Conservation (phyloP, 1,140 invertebrate species). For the Dendroctonus ponderosae region DNA sequence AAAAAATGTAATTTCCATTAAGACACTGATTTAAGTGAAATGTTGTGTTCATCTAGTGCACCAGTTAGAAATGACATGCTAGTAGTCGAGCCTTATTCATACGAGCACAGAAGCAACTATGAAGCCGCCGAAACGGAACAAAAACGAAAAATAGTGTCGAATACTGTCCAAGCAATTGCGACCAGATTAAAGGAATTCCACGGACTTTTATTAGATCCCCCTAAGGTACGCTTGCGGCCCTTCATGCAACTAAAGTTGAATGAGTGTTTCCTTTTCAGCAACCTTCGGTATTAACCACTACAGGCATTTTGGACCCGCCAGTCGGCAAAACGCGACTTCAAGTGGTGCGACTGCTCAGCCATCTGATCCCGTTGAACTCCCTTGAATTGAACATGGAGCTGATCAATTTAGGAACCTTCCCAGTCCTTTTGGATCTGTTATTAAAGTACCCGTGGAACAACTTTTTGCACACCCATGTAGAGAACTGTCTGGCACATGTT, state of each 20-base stretch:
- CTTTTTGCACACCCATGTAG: slow-evolving; percentile 84
- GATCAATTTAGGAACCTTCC: slow-evolving; percentile 51
- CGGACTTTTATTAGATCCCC: slow-evolving; percentile 69
- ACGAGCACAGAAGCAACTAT: slow-evolving; percentile 43
- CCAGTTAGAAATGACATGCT: too few species aligned
- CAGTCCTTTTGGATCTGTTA: slow-evolving; percentile 73
- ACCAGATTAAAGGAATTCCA: slow-evolving; percentile 71
- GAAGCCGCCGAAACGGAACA: slow-evolving; percentile 52
- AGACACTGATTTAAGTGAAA: too few species aligned
- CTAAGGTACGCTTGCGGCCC: slow-evolving; percentile 57
- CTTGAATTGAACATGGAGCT: slow-evolving; percentile 56
- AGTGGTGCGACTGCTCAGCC: slow-evolving; percentile 69
- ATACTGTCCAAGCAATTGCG: slow-evolving; percentile 62
- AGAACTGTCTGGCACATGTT: slow-evolving; percentile 69
- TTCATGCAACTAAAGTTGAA: too few species aligned
- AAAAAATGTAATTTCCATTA: too few species aligned
- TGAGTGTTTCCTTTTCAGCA: slow-evolving; percentile 50
- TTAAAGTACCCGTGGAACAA: slow-evolving; percentile 85
- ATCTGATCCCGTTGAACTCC: slow-evolving; percentile 64
- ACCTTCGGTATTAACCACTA: slow-evolving; percentile 63
- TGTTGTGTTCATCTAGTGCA: too few species aligned
- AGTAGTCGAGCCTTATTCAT: slow-evolving; percentile 31
- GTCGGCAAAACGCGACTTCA: slow-evolving; percentile 75
- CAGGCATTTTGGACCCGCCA: slow-evolving; percentile 66
- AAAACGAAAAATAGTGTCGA: slow-evolving; percentile 57